These are phyloP conservation scores for Pelusios castaneus DNA, from an alignment of 2,113 vertebrate species.

Conservation along the genomic window DNA sequence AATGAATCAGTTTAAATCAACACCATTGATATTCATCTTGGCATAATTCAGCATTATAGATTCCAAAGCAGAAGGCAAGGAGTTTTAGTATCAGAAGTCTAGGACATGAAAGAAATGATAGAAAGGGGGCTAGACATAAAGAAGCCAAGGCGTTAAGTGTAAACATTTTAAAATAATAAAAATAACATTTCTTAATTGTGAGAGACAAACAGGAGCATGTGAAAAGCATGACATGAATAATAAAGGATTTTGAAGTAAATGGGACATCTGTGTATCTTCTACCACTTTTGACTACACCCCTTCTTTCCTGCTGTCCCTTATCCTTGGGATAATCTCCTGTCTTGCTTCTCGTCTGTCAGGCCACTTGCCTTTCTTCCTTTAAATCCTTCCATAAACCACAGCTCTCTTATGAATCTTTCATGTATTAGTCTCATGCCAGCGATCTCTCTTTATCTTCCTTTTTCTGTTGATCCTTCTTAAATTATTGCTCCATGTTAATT, in stretches of 20 bases:
- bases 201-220: rapidly evolving
- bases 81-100: neutral
- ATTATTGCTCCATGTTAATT: neutral
- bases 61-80: neutral
- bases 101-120: neutral
- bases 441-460: neutral
- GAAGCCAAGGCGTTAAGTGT: neutral
- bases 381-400: neutral
- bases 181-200: neutral
- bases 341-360: neutral
- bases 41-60: neutral
- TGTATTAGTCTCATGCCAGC: neutral
- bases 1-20: slow-evolving; percentile 14
- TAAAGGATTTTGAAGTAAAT: neutral
- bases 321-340: neutral
- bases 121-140: neutral
- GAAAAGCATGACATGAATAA: neutral
- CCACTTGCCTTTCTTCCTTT: neutral
- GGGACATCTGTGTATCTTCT: neutral
- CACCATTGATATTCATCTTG: neutral
- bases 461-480: neutral
- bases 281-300: neutral
- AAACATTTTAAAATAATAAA: neutral
- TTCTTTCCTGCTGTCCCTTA: neutral
- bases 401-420: neutral